phyloP scores from a whole-genome alignment of 2,888 invertebrate genomes.

The Rhingia rostrata region DNA sequence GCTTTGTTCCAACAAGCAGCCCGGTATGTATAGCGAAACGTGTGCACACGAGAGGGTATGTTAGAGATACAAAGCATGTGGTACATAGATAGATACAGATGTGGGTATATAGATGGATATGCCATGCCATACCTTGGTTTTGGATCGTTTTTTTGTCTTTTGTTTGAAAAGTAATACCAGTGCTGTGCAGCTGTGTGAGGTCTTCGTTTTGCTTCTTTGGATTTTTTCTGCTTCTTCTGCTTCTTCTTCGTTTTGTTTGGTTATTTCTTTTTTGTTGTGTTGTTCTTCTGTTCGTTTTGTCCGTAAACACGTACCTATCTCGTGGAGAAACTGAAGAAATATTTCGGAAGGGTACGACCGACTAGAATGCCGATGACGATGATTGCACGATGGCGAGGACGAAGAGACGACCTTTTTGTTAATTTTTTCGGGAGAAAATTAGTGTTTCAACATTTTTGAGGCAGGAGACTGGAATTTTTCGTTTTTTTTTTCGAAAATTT shows the following conservation, averaged over 20 bases:
- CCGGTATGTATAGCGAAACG: slow-evolving; percentile 36
- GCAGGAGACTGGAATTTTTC: background rate
- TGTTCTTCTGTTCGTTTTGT: slow-evolving; percentile 60
- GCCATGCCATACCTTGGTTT: slow-evolving; percentile 42
- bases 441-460: slow-evolving; percentile 8
- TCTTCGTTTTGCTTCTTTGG: slow-evolving; percentile 66
- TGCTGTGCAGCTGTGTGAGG: slow-evolving; percentile 73
- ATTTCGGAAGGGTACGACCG: slow-evolving; percentile 58
- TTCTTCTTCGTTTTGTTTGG: slow-evolving; percentile 20
- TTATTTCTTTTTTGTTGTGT: slow-evolving; percentile 26
- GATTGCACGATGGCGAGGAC: slow-evolving; percentile 25
- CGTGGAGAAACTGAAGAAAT: slow-evolving; percentile 37
- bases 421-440: background rate
- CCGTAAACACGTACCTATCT: slow-evolving; percentile 66
- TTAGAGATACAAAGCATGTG: slow-evolving; percentile 54
- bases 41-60: slow-evolving; percentile 58
- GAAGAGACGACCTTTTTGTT: slow-evolving; percentile 21
- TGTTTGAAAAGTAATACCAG: slow-evolving; percentile 71
- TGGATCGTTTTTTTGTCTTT: slow-evolving; percentile 65
- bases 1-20: slow-evolving; percentile 30
- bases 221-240: slow-evolving; percentile 13
- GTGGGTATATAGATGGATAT: slow-evolving; percentile 13
- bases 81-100: slow-evolving; percentile 24
- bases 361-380: slow-evolving; percentile 36
- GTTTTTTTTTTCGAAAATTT: slow-evolving; percentile 16